Evolutionary conservation across 2,797 vertebrate genomes (phyloP).

Genomic region (Pseudochirops corinnae): DNA sequence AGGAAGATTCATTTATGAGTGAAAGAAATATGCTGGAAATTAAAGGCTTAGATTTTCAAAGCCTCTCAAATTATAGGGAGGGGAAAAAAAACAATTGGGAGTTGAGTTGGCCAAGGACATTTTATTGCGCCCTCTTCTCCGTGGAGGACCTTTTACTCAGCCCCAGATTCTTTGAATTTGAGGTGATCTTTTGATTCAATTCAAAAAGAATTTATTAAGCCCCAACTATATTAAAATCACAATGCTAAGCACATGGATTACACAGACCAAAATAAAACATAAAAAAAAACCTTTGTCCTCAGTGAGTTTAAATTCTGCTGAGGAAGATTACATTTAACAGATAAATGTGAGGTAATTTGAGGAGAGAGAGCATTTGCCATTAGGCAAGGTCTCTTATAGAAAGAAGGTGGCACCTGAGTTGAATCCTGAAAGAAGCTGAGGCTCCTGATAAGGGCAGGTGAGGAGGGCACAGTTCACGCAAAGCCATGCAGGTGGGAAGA

Average conservation of each 20-base stretch:
- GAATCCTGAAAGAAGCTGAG: neutral
- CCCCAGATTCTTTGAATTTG: neutral
- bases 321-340: neutral
- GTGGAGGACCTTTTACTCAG: neutral
- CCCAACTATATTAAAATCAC: neutral
- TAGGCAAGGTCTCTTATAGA: neutral
- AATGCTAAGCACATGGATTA: neutral
- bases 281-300: neutral
- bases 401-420: neutral
- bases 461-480: neutral
- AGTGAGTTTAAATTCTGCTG: neutral
- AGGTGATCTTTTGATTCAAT: neutral
- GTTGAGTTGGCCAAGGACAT: slow-evolving; percentile 39
- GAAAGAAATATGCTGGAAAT: slow-evolving; percentile 47
- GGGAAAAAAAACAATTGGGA: neutral
- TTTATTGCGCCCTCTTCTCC: neutral
- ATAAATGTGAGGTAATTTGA: neutral
- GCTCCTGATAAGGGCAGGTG: neutral
- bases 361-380: neutral
- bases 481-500: neutral
- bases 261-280: neutral
- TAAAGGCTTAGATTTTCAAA: slow-evolving; percentile 23
- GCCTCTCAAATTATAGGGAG: neutral
- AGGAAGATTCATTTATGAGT: slow-evolving; percentile 37
- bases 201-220: neutral